Evolutionary conservation across 64 coral and sea anemone genomes (phyloP).

Genomic region (Porites australiensis): DNA sequence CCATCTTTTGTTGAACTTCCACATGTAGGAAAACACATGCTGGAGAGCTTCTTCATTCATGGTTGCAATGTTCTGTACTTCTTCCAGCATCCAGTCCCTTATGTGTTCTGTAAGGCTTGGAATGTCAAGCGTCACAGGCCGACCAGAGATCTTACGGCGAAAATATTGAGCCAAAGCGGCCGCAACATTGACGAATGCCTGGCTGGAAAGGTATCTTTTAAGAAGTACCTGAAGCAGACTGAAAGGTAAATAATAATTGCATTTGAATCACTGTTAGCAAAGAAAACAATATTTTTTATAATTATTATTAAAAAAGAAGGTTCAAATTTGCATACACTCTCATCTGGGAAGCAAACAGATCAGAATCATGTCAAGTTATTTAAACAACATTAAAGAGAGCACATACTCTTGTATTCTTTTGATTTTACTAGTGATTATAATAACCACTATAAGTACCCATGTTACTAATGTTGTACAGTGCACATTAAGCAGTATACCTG

Average conservation of each 20-base stretch:
- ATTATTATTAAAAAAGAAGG: too few species aligned
- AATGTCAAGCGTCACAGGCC: conserved; percentile 47
- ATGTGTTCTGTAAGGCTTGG: conserved; percentile 70
- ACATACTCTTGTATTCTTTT: too few species aligned
- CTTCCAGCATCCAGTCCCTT: conserved; percentile 79
- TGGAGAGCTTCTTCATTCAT: conserved; percentile 78
- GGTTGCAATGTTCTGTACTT: conserved; percentile 77
- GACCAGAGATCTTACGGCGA: conserved; percentile 47
- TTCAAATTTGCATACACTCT: too few species aligned
- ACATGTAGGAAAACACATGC: conserved; percentile 75
- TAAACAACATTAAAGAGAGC: too few species aligned
- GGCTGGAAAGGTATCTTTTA: conserved; percentile 88
- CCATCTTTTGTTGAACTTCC: conserved; percentile 89
- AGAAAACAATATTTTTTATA: too few species aligned
- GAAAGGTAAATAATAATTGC: not conserved
- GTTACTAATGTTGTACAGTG: too few species aligned
- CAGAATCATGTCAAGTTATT: too few species aligned
- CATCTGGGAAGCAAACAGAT: too few species aligned
- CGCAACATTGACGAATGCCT: conserved; percentile 92
- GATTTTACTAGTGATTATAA: too few species aligned
- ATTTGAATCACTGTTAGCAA: not conserved
- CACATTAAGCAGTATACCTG: conserved; percentile 36
- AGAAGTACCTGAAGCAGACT: conserved; percentile 81
- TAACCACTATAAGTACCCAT: too few species aligned
- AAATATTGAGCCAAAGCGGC: conserved; percentile 90